phyloP scores from a whole-genome alignment of 2,888 invertebrate genomes.

The Lucinisca nassula region DNA sequence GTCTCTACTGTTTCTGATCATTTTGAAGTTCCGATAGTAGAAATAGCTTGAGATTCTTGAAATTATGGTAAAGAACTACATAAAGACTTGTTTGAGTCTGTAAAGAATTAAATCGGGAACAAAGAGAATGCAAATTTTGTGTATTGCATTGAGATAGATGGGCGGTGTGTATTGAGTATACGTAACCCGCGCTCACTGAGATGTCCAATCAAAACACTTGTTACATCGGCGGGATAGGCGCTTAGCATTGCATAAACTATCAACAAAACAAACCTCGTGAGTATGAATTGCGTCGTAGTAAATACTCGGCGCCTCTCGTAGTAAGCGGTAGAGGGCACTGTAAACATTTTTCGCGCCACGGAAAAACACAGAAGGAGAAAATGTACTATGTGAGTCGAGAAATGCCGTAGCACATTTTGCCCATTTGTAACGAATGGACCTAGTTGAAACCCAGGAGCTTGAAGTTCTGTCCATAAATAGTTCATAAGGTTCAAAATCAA shows the following conservation, averaged over 20 bases:
- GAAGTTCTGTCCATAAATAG: too few species aligned
- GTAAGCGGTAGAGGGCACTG: conserved; percentile 69
- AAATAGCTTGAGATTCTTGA: too few species aligned
- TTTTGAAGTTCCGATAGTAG: too few species aligned
- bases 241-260: conserved; percentile 69
- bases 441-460: too few species aligned
- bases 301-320: conserved; percentile 64
- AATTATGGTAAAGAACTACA: background rate
- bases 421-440: too few species aligned
- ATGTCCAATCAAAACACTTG: conserved; percentile 59
- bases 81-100: background rate
- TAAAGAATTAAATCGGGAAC: background rate
- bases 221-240: conserved; percentile 58
- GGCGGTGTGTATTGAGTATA: conserved; percentile 29
- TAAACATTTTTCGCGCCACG: conserved; percentile 54
- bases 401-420: too few species aligned
- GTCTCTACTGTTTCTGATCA: too few species aligned
- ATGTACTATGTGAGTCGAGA: too few species aligned
- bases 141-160: background rate
- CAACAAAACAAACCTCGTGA: conserved; percentile 49
- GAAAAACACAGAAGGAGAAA: too few species aligned
- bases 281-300: conserved; percentile 68
- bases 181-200: conserved; percentile 48
- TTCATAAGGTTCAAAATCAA: too few species aligned
- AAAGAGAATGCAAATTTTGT: background rate